phyloP scores from a whole-genome alignment of 2,888 invertebrate genomes.

The Drosophila testacea region DNA sequence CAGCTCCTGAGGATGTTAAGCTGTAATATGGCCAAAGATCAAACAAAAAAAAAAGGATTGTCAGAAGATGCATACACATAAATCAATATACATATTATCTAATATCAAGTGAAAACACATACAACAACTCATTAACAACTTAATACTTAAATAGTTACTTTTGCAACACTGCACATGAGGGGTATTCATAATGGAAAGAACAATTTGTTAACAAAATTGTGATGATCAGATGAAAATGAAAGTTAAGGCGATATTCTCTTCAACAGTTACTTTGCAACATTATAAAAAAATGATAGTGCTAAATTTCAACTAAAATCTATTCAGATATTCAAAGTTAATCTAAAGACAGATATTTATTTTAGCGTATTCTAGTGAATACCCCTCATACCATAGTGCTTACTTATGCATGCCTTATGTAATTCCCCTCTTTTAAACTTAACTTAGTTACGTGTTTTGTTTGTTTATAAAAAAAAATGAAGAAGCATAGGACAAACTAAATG shows the following conservation, averaged over 20 bases:
- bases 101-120: constrained; percentile 3
- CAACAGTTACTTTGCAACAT: not conserved
- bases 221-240: not conserved
- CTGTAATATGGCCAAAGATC: constrained; percentile 59
- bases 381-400: not conserved
- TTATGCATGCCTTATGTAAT: not conserved
- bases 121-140: constrained; percentile 46
- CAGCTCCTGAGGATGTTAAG: constrained; percentile 54
- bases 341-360: no score
- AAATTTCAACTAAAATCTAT: not conserved
- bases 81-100: constrained; percentile 10
- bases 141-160: constrained; percentile 39
- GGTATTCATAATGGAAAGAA: constrained; percentile 1
- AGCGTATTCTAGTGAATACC: constrained; percentile 12
- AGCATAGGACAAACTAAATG: not conserved
- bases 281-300: not conserved
- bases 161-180: not conserved
- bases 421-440: constrained; percentile 37
- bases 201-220: not conserved
- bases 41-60: constrained; percentile 17
- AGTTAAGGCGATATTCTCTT: no score
- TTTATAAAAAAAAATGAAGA: not conserved
- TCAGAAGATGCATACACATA: constrained; percentile 34
- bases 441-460: constrained; percentile 10
- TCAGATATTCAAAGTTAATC: not conserved